These are phyloP conservation scores for Oncorhynchus nerka DNA, from an alignment of 2,113 vertebrate species.

Conservation along the genomic window DNA sequence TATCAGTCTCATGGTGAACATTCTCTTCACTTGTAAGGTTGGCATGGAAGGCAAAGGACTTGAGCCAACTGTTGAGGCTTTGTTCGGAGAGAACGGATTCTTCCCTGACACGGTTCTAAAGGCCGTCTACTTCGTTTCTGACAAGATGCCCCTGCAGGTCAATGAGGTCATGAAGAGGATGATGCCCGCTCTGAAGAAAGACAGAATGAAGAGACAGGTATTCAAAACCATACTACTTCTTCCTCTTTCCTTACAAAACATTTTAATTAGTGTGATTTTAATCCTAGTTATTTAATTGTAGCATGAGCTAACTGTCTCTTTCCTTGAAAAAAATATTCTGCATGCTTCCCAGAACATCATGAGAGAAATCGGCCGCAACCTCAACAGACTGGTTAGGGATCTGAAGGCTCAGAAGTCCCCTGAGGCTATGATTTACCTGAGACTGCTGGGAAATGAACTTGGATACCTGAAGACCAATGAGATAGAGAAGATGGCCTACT, in stretches of 20 bases:
- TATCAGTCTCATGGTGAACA: neutral
- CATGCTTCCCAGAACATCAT: slow-evolving; percentile 74
- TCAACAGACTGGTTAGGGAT: slow-evolving; percentile 81
- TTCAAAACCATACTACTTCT: neutral
- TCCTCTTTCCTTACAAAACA: too few relatives aligned
- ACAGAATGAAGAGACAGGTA: slow-evolving; percentile 72
- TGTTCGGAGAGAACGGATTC: slow-evolving; percentile 90
- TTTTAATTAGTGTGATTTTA: neutral
- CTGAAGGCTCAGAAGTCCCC: slow-evolving; percentile 74
- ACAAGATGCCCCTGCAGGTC: slow-evolving; percentile 78
- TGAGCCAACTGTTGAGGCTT: slow-evolving; percentile 86
- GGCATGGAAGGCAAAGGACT: slow-evolving; percentile 89
- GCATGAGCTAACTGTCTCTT: neutral
- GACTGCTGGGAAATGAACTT: slow-evolving; percentile 86
- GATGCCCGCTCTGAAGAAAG: slow-evolving; percentile 72
- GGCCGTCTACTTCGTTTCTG: slow-evolving; percentile 84
- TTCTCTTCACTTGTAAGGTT: slow-evolving; percentile 69
- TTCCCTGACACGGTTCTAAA: slow-evolving; percentile 87
- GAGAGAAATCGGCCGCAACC: slow-evolving; percentile 75
- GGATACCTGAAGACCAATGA: slow-evolving; percentile 86
- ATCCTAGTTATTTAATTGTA: neutral
- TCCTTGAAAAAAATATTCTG: neutral
- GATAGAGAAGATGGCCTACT: slow-evolving; percentile 69
- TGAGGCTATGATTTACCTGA: slow-evolving; percentile 88
- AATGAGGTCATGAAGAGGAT: slow-evolving; percentile 78